Evolutionary conservation across 2,797 vertebrate species (phyloP), one percentile per base, ranked within the genome.

Genomic region (Hydrophis major): DNA sequence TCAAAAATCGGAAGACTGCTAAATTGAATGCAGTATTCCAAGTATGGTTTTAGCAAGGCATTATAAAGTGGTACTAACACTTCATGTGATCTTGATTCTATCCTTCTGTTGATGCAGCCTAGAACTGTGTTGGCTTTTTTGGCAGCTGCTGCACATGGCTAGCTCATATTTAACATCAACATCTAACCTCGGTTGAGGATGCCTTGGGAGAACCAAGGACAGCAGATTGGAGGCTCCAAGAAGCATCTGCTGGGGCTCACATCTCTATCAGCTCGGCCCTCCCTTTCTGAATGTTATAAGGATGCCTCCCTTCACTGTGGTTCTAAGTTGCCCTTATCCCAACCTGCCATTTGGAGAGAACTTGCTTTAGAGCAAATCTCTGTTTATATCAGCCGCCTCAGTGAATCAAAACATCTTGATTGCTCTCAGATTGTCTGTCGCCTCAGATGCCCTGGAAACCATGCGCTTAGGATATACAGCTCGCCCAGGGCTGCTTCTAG

Each of bases 381-480:
- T 93, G 92, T 87, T 96, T 25, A 94, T 63, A 95, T 32, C 63
- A 50, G 61, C 11, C 47, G 59, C 69, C 8, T 28, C 78, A 94
- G 74, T 89, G 20, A 88, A 25, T 92, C 92, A 86, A 18, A 95
- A 93, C 78, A 95, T 57, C 95, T 89, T 42, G 83, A 94, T 92
- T 69, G 60, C 69, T 95, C 89, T 94, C 94, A 89, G 57, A 10
- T 96, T 95, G 47, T 32, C 5, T 86, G 89, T 86, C n/a, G 92
- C 92, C 92, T 94, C 94, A 37, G 88, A 78, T 91, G 91, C 74
- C 92, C 92, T 69, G 59, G 56, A 87, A 92, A 88, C 11, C 42
- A 69, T 12, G 53, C 91, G 95, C 93, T 94, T 94, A 59, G 92
- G 93, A 95, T 50, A 87, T 96, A 94, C 95, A 95, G 95, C 96